A percentile compares a stretch with the other conserved stretches of the same genome.
These are phyloP conservation scores for Troides aeacus DNA, from an alignment of 2,888 invertebrate species.

Conservation along the genomic window DNA sequence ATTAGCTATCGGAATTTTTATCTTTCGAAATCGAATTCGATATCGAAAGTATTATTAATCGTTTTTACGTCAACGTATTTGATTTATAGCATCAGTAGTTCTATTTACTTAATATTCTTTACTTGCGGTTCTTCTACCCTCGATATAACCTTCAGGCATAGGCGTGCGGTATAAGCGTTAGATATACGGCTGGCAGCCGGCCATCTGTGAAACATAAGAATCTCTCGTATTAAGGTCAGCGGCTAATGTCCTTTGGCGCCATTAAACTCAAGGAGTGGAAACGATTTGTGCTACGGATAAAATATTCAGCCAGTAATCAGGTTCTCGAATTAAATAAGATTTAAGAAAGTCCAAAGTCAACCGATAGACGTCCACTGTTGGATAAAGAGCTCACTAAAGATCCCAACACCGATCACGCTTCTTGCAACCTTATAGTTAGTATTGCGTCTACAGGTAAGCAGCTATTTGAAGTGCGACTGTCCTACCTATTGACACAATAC, in stretches of 20 bases:
- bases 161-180: not conserved
- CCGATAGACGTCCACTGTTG: too few relatives aligned
- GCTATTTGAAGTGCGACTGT: too few relatives aligned
- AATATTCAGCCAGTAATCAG: not conserved
- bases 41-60: too few relatives aligned
- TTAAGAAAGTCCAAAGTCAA: not conserved
- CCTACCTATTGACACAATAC: too few relatives aligned
- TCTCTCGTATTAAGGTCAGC: slow-evolving; percentile 11
- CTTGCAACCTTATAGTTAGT: too few relatives aligned
- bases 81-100: too few relatives aligned
- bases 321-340: not conserved
- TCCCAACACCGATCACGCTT: too few relatives aligned
- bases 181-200: slow-evolving; percentile 2
- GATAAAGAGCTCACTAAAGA: too few relatives aligned
- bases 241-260: slow-evolving; percentile 1
- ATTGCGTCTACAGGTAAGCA: too few relatives aligned
- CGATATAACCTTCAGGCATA: not conserved
- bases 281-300: slow-evolving; percentile 5
- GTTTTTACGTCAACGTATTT: too few relatives aligned
- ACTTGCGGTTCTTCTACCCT: not conserved
- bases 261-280: slow-evolving; percentile 10
- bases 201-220: slow-evolving; percentile 13
- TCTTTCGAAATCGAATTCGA: too few relatives aligned
- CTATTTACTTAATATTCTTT: not conserved
- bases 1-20: too few relatives aligned